Base-by-base conservation (phyloP, 1,140 invertebrate genomes). In the Hermetia illucens region DNA sequence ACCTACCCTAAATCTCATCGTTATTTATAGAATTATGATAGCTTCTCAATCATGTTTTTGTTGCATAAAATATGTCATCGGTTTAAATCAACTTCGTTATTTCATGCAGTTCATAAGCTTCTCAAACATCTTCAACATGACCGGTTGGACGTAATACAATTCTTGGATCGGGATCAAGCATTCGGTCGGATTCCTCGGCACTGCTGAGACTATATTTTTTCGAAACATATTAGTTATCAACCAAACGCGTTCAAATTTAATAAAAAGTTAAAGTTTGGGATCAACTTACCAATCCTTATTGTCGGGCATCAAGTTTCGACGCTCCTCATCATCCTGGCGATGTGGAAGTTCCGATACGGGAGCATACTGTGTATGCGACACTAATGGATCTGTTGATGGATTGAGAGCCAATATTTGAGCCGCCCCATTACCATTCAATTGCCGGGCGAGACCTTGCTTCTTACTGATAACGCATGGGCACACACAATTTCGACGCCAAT, bases 331-430 rank as follows among this genome's bases (percentile, higher is more conserved):
- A 41, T 74, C 71, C 12, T 58, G 61, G 3, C 68, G 55, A 4
- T 72, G 68, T 16, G 74, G 74, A n/a, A 75, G 69, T 50, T 79
- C 75, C 9, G 72, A 69, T 4, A 77, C 72, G 1, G 74, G 74
- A 30, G 71, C 74, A 58, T 79, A 77, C 58, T 77, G 75, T 18
- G 75, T 74, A 32, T 49, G 47, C 3, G 72, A 67, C 22, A 79
- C 74, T 36, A 77, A 58, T 17, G 75, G 67, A 63, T 77, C 75
- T n/a, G 75, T 77, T n/a, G 75, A 77, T 22, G 75, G 75, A 63
- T 76, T 77, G 34, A 69, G 50, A 32, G 61, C 44, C 40, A 45
- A 36, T 24, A 38, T 33, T 18, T 36, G 15, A 31, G 40, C 40
- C 9, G 33, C 36, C 36, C 31, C 43, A 27, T 44, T 31, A 16